These are phyloP conservation scores for Leucania comma DNA, from an alignment of 2,888 invertebrate genomes.

Conservation along the genomic window DNA sequence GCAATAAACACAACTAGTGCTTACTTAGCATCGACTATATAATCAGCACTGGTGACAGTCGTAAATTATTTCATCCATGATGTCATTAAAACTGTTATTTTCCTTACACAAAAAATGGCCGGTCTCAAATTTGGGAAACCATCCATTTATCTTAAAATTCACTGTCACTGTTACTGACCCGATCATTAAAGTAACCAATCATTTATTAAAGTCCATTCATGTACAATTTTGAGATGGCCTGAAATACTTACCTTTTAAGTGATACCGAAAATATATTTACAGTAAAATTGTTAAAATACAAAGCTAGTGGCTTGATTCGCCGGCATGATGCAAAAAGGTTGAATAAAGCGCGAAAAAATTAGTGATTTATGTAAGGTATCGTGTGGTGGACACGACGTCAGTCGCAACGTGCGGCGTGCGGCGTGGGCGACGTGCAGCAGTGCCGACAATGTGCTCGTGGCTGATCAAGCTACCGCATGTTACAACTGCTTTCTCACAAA, in stretches of 20 bases:
- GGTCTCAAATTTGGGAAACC: not conserved
- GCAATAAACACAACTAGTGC: too few relatives aligned
- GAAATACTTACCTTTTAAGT: constrained; percentile 26
- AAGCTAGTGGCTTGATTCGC: constrained; percentile 36
- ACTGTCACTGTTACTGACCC: not conserved
- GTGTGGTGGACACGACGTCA: constrained; percentile 20
- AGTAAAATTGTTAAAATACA: constrained; percentile 14
- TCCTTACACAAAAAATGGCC: not conserved
- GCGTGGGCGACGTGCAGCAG: constrained; percentile 1
- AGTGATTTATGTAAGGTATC: constrained; percentile 33
- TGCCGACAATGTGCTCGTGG: constrained; percentile 37
- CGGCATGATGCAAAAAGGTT: constrained; percentile 49
- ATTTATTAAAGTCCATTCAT: not conserved
- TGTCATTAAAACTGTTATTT: not conserved
- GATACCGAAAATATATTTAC: constrained; percentile 28
- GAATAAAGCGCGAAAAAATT: constrained; percentile 34
- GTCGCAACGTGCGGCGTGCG: constrained; percentile 30
- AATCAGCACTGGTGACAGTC: too few relatives aligned
- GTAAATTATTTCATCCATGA: not conserved
- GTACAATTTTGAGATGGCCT: not conserved
- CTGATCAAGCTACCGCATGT: constrained; percentile 17
- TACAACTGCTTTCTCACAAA: constrained; percentile 4
- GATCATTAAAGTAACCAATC: not conserved
- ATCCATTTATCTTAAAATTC: not conserved
- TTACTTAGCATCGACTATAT: too few relatives aligned